These are phyloP conservation scores for Dolichoris vasculosae DNA, from an alignment of 1,140 invertebrate genomes.

Conservation along the genomic window DNA sequence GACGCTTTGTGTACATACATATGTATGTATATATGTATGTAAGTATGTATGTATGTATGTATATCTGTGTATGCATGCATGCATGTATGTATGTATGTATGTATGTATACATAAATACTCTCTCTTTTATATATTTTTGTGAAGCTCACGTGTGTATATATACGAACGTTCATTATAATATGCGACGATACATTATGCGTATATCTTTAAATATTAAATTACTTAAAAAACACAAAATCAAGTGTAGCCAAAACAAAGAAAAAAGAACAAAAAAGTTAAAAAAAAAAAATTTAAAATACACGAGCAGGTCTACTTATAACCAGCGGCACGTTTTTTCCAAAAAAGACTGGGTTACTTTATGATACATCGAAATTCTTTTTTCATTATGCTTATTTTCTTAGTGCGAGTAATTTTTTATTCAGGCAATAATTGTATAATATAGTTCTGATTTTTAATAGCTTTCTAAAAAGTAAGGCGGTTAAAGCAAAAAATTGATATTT, in stretches of 20 bases:
- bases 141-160: slow-evolving; percentile 72
- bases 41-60: slow-evolving; percentile 61
- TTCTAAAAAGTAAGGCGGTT: too few relatives aligned
- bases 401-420: neutral
- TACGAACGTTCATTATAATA: slow-evolving; percentile 63
- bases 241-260: slow-evolving; percentile 35
- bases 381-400: neutral
- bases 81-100: slow-evolving; percentile 53
- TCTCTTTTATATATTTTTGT: slow-evolving; percentile 76
- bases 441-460: neutral
- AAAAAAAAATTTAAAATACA: slow-evolving; percentile 12
- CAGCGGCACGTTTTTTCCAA: slow-evolving; percentile 21
- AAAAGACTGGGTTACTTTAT: slow-evolving; percentile 11
- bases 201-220: slow-evolving; percentile 54
- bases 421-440: neutral
- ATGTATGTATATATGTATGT: slow-evolving; percentile 54
- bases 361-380: slow-evolving; percentile 7
- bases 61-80: slow-evolving; percentile 39
- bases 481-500: neutral
- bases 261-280: slow-evolving; percentile 40
- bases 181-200: slow-evolving; percentile 58
- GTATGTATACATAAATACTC: slow-evolving; percentile 68
- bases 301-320: slow-evolving; percentile 40
- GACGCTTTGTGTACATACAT: slow-evolving; percentile 35
- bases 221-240: slow-evolving; percentile 29